A percentile compares a stretch with the other conserved stretches of the same genome.
Evolutionary conservation across 1,140 invertebrate genomes (phyloP).

Genomic region (Caenorhabditis briggsae): DNA sequence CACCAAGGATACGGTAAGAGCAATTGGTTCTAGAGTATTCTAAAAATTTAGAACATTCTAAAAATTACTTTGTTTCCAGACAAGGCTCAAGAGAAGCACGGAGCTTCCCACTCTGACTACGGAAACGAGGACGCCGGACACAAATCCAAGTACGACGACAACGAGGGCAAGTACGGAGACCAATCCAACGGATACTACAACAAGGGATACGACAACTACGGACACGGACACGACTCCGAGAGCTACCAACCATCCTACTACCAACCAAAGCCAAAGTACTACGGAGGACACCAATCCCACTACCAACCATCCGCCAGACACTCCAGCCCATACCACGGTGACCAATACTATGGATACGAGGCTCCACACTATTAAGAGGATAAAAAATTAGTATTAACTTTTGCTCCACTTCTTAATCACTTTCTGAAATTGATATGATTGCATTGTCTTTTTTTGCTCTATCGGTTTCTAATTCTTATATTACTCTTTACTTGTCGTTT

Average conservation of each 20-base stretch:
- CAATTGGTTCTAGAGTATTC: background rate
- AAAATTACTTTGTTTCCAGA: constrained; percentile 52
- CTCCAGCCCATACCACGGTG: constrained; percentile 43
- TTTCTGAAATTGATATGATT: constrained; percentile 35
- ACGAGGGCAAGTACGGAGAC: constrained; percentile 59
- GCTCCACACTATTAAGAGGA: constrained; percentile 26
- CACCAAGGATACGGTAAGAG: constrained; percentile 59
- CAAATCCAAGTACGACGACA: constrained; percentile 56
- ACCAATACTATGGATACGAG: constrained; percentile 49
- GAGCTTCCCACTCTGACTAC: constrained; percentile 37
- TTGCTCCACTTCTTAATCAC: background rate
- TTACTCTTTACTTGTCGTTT: constrained; percentile 30
- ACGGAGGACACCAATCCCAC: constrained; percentile 57
- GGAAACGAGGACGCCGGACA: constrained; percentile 56
- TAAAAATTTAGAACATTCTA: background rate
- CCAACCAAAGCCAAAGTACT: constrained; percentile 55
- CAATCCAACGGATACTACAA: constrained; percentile 57
- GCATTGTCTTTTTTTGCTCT: background rate
- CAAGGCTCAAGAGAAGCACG: constrained; percentile 59
- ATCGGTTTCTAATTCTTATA: background rate
- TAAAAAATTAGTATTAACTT: background rate
- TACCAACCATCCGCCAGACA: constrained; percentile 58
- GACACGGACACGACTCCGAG: constrained; percentile 58
- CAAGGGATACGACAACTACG: constrained; percentile 63
- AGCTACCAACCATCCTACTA: constrained; percentile 53